phyloP scores from a whole-genome alignment of 2,113 vertebrate species.

The Clupea harengus region DNA sequence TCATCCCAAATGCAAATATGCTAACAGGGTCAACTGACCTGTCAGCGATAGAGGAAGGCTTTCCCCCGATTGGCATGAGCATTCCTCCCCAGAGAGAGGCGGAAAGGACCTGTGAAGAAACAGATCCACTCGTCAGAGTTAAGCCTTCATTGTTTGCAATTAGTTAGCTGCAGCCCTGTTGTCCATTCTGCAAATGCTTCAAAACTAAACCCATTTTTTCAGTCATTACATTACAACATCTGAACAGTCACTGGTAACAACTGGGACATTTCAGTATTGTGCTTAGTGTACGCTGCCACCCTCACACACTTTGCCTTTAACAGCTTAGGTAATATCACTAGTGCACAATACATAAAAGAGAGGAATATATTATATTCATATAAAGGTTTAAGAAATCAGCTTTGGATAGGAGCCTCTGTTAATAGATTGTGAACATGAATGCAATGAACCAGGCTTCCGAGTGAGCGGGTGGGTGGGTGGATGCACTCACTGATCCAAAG shows the following conservation, averaged over 20 bases:
- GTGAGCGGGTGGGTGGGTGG: not conserved
- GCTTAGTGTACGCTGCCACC: not conserved
- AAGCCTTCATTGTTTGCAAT: not conserved
- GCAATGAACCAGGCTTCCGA: not conserved
- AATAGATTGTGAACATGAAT: not conserved
- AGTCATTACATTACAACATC: too few relatives aligned
- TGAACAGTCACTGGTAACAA: not conserved
- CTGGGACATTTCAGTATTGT: not conserved
- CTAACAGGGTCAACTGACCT: slow-evolving; percentile 61
- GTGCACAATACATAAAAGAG: not conserved
- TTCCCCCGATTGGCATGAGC: slow-evolving; percentile 83
- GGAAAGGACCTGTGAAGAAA: slow-evolving; percentile 79
- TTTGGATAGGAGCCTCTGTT: too few relatives aligned
- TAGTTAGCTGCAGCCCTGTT: not conserved
- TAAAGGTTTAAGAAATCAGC: too few relatives aligned
- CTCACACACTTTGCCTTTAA: not conserved
- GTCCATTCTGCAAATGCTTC: not conserved
- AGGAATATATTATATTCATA: not conserved
- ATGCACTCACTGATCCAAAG: slow-evolving; percentile 81
- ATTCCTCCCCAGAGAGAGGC: slow-evolving; percentile 89
- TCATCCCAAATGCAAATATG: not conserved
- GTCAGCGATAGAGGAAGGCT: slow-evolving; percentile 86
- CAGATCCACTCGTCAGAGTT: not conserved
- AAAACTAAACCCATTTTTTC: not conserved
- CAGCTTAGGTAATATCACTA: not conserved